Percentiles rank a stretch among this genome's conserved stretches.
These are phyloP conservation scores for Polymixis flavicincta DNA, from an alignment of 2,888 invertebrate species.

Conservation along the genomic window DNA sequence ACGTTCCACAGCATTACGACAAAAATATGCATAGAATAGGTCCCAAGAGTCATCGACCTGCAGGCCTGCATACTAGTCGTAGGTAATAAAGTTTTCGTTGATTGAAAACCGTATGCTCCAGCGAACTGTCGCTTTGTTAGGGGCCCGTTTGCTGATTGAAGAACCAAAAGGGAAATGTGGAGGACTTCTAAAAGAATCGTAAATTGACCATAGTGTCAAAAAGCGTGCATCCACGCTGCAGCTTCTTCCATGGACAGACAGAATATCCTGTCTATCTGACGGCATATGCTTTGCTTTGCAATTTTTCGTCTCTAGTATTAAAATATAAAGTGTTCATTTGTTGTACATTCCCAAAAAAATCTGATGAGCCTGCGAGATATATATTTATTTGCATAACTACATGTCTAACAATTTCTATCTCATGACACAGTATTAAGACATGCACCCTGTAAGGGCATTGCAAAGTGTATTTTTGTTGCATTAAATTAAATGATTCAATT, in stretches of 20 bases:
- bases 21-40: conserved; percentile 33
- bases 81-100: conserved; percentile 74
- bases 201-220: not conserved
- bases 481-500: too few species aligned
- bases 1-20: not conserved
- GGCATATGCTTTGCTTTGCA: not conserved
- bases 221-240: not conserved
- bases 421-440: too few species aligned
- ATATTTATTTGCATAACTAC: too few species aligned
- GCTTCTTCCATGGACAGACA: not conserved
- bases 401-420: too few species aligned
- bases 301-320: not conserved
- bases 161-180: not conserved
- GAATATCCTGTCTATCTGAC: too few species aligned
- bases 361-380: too few species aligned
- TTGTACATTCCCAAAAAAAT: not conserved
- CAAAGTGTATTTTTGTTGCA: too few species aligned
- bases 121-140: conserved; percentile 65
- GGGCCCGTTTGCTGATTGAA: conserved; percentile 36
- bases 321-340: not conserved
- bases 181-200: not conserved
- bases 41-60: conserved; percentile 61
- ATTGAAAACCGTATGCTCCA: conserved; percentile 74
- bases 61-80: conserved; percentile 24
- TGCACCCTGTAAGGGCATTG: too few species aligned